Base-by-base conservation (phyloP, 2,888 invertebrate genomes). In the Nomada fabriciana region DNA sequence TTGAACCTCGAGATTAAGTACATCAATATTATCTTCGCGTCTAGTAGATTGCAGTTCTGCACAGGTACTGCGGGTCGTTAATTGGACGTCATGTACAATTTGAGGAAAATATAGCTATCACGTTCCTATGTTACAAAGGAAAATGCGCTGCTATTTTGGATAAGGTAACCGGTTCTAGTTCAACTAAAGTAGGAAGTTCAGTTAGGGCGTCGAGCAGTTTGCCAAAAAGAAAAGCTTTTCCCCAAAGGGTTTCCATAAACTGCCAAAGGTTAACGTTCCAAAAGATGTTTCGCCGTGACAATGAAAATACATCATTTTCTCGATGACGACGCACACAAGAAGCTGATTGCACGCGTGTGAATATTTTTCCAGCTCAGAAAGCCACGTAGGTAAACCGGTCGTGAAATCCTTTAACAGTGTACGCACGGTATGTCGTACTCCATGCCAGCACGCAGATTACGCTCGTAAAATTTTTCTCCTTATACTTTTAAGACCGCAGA, bases 401-500 rank as follows among this genome's bases (percentile, higher is more conserved):
- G 25, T 78, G 81, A 78, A 74, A 78, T 78, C 55, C 69, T 73
- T 55, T 50, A 53, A 50, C 55, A 67, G 67, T 53, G 73, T 78
- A 60, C 52, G 70, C 70, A 76, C 50, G 67, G 67, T 76, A 71
- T 29, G 64, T 55, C 61, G 43, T 42, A 59, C 79, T 60, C 69
- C 63, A 55, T 75, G 69, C 23, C 70, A 60, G 69, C 71, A 70
- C 77, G 74, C 77, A 74, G 81, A 82, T 82, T 82, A 82, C 74
- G 78, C 50, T 61, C 78, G 53, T 78, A 74, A 82, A 73, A 78
- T 78, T 82, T 73, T 82, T 70, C 81, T 43, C 65, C 43, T 9
- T 59, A 75, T 80, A 80, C 68, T 80, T 84, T 83, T 77, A 83
- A 60, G 77, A 61, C 72, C 75, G 55, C 36, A 25, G 65, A 80